Conservation (phyloP, 2,113 vertebrate genomes). For the Jaculus jaculus region DNA sequence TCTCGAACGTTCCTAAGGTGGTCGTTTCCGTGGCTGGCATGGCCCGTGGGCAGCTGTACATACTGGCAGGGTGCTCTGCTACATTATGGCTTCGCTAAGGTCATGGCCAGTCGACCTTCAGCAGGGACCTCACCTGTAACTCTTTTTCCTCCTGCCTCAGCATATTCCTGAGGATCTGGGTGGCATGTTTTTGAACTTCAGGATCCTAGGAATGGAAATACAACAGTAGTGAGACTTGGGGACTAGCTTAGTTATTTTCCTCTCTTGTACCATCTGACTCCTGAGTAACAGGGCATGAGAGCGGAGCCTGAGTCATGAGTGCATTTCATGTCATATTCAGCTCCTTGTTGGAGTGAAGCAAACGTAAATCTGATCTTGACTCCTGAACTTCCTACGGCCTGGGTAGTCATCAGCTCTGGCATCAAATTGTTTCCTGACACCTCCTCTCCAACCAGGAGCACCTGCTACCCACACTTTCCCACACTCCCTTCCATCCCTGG, state of each 20-base stretch:
- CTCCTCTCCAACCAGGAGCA: neutral
- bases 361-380: conserved; percentile 16
- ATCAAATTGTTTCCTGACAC: neutral
- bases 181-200: conserved; percentile 93
- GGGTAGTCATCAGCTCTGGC: neutral
- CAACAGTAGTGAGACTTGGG: neutral
- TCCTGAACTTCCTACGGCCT: neutral
- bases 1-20: neutral
- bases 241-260: neutral
- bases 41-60: neutral
- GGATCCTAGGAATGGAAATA: conserved; percentile 85
- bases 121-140: conserved; percentile 87
- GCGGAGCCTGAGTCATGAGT: neutral
- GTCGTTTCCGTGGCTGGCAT: neutral
- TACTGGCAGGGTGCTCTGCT: neutral
- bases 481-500: neutral
- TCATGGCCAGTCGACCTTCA: neutral
- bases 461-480: neutral
- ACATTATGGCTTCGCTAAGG: neutral
- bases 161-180: conserved; percentile 95
- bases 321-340: neutral
- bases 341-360: neutral
- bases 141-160: conserved; percentile 94
- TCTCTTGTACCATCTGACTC: neutral
- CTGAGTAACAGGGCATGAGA: neutral